Evolutionary conservation across 2,113 vertebrate species (phyloP).

Genomic region (Hemiscyllium ocellatum): DNA sequence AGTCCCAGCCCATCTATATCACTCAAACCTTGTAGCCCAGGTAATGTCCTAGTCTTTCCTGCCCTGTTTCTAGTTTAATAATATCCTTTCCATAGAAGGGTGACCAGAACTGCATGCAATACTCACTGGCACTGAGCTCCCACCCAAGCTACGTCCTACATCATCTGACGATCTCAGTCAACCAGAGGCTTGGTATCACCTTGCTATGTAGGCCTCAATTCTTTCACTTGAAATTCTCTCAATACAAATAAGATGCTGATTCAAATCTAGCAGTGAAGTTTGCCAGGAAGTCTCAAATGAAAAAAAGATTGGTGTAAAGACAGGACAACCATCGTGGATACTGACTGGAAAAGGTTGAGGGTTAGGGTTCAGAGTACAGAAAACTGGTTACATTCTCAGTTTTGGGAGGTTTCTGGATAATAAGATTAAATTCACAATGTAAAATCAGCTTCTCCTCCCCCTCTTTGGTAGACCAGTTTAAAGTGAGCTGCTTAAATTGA

Average conservation of each 20-base stretch:
- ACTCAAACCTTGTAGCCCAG: too few relatives aligned
- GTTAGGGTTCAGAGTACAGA: not conserved
- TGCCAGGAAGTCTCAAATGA: not conserved
- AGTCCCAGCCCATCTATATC: too few relatives aligned
- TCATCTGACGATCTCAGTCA: not conserved
- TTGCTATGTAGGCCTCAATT: not conserved
- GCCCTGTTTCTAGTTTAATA: too few relatives aligned
- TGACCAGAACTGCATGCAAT: too few relatives aligned
- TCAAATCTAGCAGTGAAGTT: not conserved
- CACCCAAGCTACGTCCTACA: not conserved
- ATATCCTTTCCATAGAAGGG: too few relatives aligned
- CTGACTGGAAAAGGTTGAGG: not conserved
- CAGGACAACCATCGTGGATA: not conserved
- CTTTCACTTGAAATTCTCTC: not conserved
- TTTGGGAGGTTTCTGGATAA: not conserved
- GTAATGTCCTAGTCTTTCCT: too few relatives aligned
- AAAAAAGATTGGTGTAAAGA: not conserved
- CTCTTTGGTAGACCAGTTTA: not conserved
- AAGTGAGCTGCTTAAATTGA: constrained; percentile 16
- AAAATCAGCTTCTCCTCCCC: not conserved
- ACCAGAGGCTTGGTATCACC: not conserved
- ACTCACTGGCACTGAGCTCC: too few relatives aligned
- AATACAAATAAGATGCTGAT: not conserved
- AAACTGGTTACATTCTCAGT: not conserved
- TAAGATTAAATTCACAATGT: constrained; percentile 21